phyloP scores from a whole-genome alignment of 2,113 vertebrate genomes.

The Oceanodroma tethys region DNA sequence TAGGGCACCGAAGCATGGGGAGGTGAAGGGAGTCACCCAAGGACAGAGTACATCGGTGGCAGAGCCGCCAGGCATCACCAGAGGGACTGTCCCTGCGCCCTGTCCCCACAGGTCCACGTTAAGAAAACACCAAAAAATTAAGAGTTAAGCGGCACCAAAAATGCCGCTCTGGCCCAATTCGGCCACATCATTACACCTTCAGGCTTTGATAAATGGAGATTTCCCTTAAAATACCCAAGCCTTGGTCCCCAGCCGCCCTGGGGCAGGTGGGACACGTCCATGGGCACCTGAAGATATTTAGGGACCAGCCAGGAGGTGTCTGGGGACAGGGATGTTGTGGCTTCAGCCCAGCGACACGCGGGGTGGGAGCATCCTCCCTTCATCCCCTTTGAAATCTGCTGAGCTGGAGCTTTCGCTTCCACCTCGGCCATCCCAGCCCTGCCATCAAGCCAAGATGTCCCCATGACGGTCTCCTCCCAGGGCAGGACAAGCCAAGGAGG shows the following conservation, averaged over 20 bases:
- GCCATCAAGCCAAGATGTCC: not conserved
- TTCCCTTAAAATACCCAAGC: not conserved
- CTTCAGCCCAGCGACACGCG: accelerated
- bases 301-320: not conserved
- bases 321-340: not conserved
- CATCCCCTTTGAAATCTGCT: not conserved
- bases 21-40: not conserved
- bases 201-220: not conserved
- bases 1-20: accelerated
- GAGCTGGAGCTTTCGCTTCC: constrained; percentile 17
- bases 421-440: not conserved
- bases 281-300: not conserved
- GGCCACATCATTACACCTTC: accelerated
- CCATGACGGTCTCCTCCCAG: not conserved
- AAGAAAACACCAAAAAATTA: too few species aligned
- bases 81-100: accelerated
- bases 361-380: not conserved
- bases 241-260: not conserved
- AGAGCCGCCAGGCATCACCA: not conserved
- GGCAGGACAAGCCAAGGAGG: not conserved
- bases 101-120: accelerated
- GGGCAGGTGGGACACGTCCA: not conserved
- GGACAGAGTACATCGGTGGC: not conserved
- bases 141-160: too few species aligned
- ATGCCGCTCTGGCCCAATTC: not conserved